phyloP scores from a whole-genome alignment of 2,113 vertebrate genomes.

The Dolichallabes microphthalmus region DNA sequence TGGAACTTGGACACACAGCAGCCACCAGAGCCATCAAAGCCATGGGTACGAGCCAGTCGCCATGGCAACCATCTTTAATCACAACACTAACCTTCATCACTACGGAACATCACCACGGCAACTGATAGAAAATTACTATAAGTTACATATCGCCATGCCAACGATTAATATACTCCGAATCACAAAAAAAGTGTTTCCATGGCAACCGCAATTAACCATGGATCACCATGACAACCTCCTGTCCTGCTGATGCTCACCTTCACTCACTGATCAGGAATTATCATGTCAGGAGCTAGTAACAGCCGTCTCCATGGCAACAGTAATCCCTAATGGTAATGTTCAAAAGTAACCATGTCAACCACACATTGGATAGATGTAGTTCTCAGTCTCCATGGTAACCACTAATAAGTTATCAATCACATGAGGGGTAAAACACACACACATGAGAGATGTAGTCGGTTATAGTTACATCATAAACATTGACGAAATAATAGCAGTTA shows the following conservation, averaged over 20 bases:
- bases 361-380: neutral
- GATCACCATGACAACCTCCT: neutral
- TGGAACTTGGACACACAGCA: slow-evolving; percentile 91
- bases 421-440: neutral
- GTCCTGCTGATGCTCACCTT: too few relatives aligned
- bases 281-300: neutral
- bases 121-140: neutral
- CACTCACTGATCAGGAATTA: neutral
- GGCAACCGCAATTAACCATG: neutral
- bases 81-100: neutral
- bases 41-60: slow-evolving; percentile 75
- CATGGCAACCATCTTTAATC: neutral
- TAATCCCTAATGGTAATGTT: too few relatives aligned
- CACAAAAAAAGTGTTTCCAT: neutral
- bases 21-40: slow-evolving; percentile 90
- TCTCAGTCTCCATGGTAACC: neutral
- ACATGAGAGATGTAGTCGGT: neutral
- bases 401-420: neutral
- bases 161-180: neutral
- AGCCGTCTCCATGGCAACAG: neutral
- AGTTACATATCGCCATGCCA: neutral
- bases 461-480: neutral
- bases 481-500: neutral
- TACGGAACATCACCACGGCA: neutral
- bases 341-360: neutral